phyloP scores from a whole-genome alignment of 2,888 invertebrate genomes.

The Osmoderma eremita region DNA sequence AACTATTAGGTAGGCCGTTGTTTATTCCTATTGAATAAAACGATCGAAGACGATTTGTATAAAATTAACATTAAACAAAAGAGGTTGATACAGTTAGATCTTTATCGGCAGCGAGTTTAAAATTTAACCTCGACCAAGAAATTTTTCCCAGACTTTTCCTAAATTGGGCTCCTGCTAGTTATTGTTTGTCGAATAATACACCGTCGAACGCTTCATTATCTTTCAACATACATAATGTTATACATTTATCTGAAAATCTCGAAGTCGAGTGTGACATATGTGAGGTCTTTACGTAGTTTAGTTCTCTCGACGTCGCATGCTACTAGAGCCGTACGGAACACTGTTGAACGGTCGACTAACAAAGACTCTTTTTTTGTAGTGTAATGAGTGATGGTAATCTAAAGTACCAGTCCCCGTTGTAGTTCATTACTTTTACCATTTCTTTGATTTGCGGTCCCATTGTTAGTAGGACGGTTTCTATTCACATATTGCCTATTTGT shows the following conservation, averaged over 20 bases:
- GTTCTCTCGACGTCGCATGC: slow-evolving; percentile 24
- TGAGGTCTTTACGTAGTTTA: slow-evolving; percentile 38
- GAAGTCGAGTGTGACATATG: slow-evolving; percentile 42
- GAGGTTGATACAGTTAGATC: slow-evolving; percentile 17
- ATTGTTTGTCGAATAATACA: slow-evolving; percentile 32
- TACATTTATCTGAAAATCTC: slow-evolving; percentile 41
- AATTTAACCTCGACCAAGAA: slow-evolving; percentile 1
- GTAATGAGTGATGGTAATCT: slow-evolving; percentile 47
- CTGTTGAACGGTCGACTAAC: slow-evolving; percentile 46
- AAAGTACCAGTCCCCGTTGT: slow-evolving; percentile 39
- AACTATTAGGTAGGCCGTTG: slow-evolving; percentile 2
- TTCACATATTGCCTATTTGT: slow-evolving; percentile 38
- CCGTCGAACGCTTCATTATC: slow-evolving; percentile 40
- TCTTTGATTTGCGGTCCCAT: slow-evolving; percentile 31
- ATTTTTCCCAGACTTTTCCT: slow-evolving; percentile 22
- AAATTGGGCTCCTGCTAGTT: slow-evolving; percentile 23
- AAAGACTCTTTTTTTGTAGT: slow-evolving; percentile 44
- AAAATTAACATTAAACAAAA: slow-evolving; percentile 28
- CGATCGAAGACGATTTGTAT: slow-evolving; percentile 25
- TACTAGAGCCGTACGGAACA: slow-evolving; percentile 29
- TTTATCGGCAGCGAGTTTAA: slow-evolving; percentile 14
- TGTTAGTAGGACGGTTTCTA: slow-evolving; percentile 24
- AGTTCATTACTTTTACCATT: slow-evolving; percentile 32
- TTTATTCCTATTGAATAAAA: slow-evolving; percentile 19
- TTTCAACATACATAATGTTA: slow-evolving; percentile 39